Evolutionary conservation across 2,888 invertebrate species (phyloP), one percentile per base, ranked within the genome.

Genomic region (Drosophila koepferae): DNA sequence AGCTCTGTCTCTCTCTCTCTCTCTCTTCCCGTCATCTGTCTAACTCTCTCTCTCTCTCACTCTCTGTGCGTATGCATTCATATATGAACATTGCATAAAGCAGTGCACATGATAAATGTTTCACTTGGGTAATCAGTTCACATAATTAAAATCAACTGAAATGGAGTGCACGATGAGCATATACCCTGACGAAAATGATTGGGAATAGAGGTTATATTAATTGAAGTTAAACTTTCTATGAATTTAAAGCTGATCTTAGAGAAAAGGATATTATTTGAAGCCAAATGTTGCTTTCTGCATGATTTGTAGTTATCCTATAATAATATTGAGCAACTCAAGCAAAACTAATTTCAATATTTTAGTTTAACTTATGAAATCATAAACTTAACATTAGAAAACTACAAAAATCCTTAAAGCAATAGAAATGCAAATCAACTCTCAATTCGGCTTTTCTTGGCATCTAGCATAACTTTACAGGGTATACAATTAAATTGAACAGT

Each of bases 31-130:
- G n/a, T n/a, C 18, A n/a, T 18, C 31, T 2, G 10, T 18, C 9
- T 10, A 2, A 9, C 8, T 10, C 5, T 20, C 8, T 16, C 23
- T 1, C 40, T 40, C 1, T 40, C 23, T 6, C 16, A 9, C 10
- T 41, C 14, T 55, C 36, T 28, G 36, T 41, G 10, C 34, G 36
- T 53, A 46, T 48, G 40, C 3, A 14, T 34, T 55, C 60, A 55
- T 55, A 44, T 41, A 65, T 31, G 20, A 18, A 14, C 40, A 58
- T 40, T 43, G 51, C 60, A 67, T 54, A 62, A 68, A 51, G 55
- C 23, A 40, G 14, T 31, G 36, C 18, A 31, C 44, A 60, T 74
- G 56, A 63, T 70, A 74, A 73, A 74, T 74, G 78, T 12, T 71
- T 40, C 48, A 65, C 74, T 61, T 67, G 53, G 63, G 54, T 38